Percentiles rank a stretch among this genome's conserved stretches.
These are phyloP conservation scores for Volucella zonaria DNA, from an alignment of 2,888 invertebrate species.

Conservation along the genomic window DNA sequence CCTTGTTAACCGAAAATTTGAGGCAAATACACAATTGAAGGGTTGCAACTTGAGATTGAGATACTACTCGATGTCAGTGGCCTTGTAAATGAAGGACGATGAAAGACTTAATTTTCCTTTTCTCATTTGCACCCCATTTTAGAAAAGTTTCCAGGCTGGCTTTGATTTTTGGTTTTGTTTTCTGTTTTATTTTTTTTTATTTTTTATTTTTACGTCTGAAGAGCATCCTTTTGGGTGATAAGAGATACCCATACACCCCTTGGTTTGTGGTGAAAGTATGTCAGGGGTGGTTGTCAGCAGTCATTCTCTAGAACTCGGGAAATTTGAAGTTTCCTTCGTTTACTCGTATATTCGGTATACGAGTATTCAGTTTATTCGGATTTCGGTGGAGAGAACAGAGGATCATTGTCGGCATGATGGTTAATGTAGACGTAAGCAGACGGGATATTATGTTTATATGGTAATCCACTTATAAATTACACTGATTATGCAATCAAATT, in stretches of 20 bases:
- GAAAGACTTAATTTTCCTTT: constrained; percentile 21
- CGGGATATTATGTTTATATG: constrained; percentile 61
- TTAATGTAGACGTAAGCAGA: constrained; percentile 61
- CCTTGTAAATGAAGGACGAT: constrained; percentile 10
- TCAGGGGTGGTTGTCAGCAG: background rate
- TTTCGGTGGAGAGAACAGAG: background rate
- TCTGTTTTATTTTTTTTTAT: too few relatives aligned
- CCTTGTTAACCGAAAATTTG: constrained; percentile 62
- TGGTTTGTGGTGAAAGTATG: too few relatives aligned
- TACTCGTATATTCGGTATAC: constrained; percentile 24
- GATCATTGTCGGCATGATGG: background rate
- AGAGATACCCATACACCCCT: too few relatives aligned
- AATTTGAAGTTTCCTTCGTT: constrained; percentile 33
- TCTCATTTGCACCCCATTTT: constrained; percentile 21
- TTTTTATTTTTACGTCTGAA: background rate
- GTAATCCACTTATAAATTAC: constrained; percentile 67
- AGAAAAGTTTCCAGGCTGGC: background rate
- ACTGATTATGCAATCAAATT: constrained; percentile 70
- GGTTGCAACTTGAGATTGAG: constrained; percentile 28
- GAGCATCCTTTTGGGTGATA: constrained; percentile 17
- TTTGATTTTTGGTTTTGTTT: too few relatives aligned
- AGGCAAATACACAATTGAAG: constrained; percentile 22
- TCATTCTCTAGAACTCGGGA: background rate
- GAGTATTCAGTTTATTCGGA: background rate
- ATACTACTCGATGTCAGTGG: constrained; percentile 7